These are phyloP conservation scores for Tokudaia tokunoshimensis DNA, from an alignment of 2,797 vertebrate genomes.

Conservation along the genomic window DNA sequence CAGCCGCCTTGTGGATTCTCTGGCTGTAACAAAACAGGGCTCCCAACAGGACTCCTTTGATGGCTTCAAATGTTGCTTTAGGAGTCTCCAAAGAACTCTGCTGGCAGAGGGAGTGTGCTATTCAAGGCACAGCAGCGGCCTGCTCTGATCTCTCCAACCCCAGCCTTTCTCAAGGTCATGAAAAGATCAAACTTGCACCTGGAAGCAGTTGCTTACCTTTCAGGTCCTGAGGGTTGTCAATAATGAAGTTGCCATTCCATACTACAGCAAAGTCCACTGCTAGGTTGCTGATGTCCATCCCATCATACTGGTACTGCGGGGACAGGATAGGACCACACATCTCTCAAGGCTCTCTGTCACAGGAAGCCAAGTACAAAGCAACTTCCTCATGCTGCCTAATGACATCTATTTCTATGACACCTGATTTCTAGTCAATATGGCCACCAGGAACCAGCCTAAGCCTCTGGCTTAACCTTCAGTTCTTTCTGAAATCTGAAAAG, in stretches of 20 bases:
- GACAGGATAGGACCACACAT: neutral
- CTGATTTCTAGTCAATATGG: neutral
- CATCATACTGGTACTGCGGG: constrained; percentile 95
- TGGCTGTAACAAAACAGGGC: constrained; percentile 72
- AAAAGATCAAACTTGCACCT: constrained; percentile 53
- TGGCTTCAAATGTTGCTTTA: constrained; percentile 68
- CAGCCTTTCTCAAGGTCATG: neutral
- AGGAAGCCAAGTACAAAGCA: neutral
- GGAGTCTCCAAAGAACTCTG: constrained; percentile 40
- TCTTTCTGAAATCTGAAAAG: neutral
- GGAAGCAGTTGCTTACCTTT: constrained; percentile 90
- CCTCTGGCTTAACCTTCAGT: neutral
- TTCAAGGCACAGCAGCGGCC: neutral
- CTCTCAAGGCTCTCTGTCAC: neutral
- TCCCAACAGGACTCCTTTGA: constrained; percentile 77
- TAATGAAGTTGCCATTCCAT: constrained; percentile 99
- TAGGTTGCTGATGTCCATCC: constrained; percentile 97
- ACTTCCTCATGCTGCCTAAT: neutral
- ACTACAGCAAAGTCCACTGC: constrained; percentile 98
- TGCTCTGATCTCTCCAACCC: constrained; percentile 31
- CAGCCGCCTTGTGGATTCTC: constrained; percentile 51
- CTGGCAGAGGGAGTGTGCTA: constrained; percentile 1
- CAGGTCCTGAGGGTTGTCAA: constrained; percentile 97
- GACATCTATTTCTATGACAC: too few species aligned
- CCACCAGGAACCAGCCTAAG: neutral